Evolutionary conservation across 2,797 vertebrate species (phyloP), one percentile per base, ranked within the genome.

Genomic region (Eremophila alpestris): DNA sequence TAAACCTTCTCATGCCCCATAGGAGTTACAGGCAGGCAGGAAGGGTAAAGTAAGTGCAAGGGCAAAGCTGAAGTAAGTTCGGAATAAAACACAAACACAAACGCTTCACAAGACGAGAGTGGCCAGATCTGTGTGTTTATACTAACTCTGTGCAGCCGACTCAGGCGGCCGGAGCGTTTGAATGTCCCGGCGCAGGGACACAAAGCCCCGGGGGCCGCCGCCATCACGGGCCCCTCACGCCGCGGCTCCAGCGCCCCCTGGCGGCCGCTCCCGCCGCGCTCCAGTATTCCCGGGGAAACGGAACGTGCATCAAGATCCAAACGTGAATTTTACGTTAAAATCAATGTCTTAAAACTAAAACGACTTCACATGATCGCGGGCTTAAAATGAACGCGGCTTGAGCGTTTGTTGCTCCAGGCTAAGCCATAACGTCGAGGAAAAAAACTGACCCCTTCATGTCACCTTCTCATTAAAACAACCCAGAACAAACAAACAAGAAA

Each of bases 1-100:
- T 3, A 21, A 13, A 73, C 10, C 30, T 6, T 18, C 7, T 15
- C 2, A 11, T 1, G 5, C 8, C 9, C 8, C 3, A 0, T 8
- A 71, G 32, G 8, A 49, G 9, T 11, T 17, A 27, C 2, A 19
- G 40, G 20, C 34, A 41, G 30, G 36, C 3, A 83, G 18, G 27
- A 32, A 21, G 16, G 26, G 5, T 26, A 23, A 32, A 48, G 2
- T 3, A 32, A 67, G 36, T 3, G 1, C 16, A 38, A 46, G 16
- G 5, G 40, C 9, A 1, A 32, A 5, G 14, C 6, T 30, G 17
- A 41, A 51, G 9, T 4, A 26, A 49, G 10, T 45, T 52, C 64
- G 38, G 34, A 40, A 34, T 3, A 41, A 41, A 68, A 48, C 1
- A 0, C 29, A 36, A 29, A 10, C 3, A 40, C n/a, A 32, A 55